Evolutionary conservation across 1,140 invertebrate genomes (phyloP).

Genomic region (Mercenaria mercenaria): DNA sequence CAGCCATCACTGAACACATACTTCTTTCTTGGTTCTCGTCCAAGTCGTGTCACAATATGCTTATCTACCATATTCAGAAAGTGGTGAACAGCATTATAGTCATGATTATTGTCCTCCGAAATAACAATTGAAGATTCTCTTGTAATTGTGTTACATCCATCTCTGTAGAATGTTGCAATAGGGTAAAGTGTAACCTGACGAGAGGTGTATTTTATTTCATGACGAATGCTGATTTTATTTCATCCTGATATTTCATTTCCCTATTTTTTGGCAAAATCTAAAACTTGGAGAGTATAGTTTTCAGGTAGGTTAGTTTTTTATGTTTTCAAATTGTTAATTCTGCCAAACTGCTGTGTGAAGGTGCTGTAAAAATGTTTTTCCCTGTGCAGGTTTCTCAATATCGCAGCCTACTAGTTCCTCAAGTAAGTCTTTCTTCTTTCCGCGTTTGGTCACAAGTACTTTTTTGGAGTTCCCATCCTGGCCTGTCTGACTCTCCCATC

Average conservation of each 20-base stretch:
- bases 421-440: conserved; percentile 15
- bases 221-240: conserved; percentile 62
- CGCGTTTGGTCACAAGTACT: conserved; percentile 46
- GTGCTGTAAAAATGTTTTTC: conserved; percentile 59
- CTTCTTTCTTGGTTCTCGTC: not conserved
- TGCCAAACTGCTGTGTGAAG: conserved; percentile 68
- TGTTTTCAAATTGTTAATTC: conserved; percentile 34
- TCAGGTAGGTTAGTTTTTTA: conserved; percentile 60
- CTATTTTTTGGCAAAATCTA: conserved; percentile 73
- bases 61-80: not conserved
- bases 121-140: not conserved
- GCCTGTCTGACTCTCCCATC: conserved; percentile 34
- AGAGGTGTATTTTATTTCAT: too few relatives aligned
- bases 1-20: conserved; percentile 44
- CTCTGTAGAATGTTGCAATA: conserved; percentile 57
- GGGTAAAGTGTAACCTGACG: conserved; percentile 68
- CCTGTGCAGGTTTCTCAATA: conserved; percentile 26
- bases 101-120: not conserved
- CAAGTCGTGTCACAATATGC: not conserved
- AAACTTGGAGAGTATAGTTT: conserved; percentile 30
- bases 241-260: conserved; percentile 45
- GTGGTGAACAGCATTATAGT: not conserved
- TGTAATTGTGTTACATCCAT: not conserved
- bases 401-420: conserved; percentile 52
- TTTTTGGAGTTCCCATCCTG: not conserved